phyloP scores from a whole-genome alignment of 2,797 vertebrate species.

The Malurus leucopterus region DNA sequence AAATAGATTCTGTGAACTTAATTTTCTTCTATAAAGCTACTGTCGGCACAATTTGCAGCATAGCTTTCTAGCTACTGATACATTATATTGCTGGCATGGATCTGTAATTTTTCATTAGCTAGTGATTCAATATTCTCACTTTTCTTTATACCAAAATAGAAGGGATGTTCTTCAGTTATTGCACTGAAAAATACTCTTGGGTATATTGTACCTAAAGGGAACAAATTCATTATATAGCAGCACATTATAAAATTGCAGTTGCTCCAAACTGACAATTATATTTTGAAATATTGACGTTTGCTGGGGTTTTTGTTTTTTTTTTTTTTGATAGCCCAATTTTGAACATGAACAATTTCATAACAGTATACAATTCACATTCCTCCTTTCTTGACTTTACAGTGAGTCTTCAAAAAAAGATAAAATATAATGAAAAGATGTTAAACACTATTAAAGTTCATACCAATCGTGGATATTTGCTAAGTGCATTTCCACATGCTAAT shows the following conservation, averaged over 20 bases:
- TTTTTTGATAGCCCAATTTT: neutral
- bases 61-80: neutral
- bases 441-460: neutral
- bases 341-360: neutral
- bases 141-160: conserved; percentile 9
- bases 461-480: neutral
- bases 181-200: conserved; percentile 14
- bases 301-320: neutral
- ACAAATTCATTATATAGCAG: neutral
- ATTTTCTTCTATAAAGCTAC: conserved; percentile 29
- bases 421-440: neutral
- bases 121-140: conserved; percentile 3
- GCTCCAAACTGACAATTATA: neutral
- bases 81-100: conserved; percentile 1
- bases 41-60: neutral
- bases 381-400: neutral
- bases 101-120: conserved; percentile 30
- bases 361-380: neutral
- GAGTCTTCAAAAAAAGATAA: neutral
- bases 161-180: conserved; percentile 14
- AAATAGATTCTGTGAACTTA: conserved; percentile 23
- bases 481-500: neutral
- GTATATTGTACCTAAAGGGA: neutral
- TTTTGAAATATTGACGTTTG: neutral
- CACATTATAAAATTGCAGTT: neutral